Percentiles rank a stretch among this genome's conserved stretches.
Evolutionary conservation across 1,140 invertebrate genomes (phyloP).

Genomic region (Rhopalosiphum maidis): DNA sequence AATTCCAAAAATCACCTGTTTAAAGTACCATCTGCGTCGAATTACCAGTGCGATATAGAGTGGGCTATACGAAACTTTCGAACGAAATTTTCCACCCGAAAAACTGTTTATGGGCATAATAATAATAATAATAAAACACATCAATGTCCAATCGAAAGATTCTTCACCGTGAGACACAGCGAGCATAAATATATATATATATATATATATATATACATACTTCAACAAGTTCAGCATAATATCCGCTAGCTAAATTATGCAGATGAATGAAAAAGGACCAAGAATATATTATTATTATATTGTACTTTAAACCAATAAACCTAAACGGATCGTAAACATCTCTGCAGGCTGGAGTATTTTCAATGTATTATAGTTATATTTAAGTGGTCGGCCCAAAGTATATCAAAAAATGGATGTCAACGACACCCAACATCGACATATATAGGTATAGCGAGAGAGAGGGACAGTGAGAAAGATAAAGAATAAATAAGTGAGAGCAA

Average conservation of each 20-base stretch:
- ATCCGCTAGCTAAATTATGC: neutral
- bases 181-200: neutral
- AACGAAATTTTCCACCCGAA: neutral
- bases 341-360: neutral
- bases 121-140: neutral
- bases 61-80: neutral
- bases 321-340: constrained; percentile 35
- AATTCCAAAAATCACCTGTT: constrained; percentile 2
- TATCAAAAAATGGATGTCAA: neutral
- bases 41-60: neutral
- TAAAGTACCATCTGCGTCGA: constrained; percentile 7
- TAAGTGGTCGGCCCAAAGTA: constrained; percentile 2
- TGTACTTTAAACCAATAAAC: constrained; percentile 21
- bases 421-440: neutral
- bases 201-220: too few relatives aligned
- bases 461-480: neutral
- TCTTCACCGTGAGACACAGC: neutral
- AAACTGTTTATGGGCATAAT: neutral
- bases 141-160: neutral
- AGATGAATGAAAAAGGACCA: neutral
- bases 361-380: constrained; percentile 14
- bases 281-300: constrained; percentile 18
- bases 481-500: neutral
- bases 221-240: neutral
- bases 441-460: neutral